Evolutionary conservation across 2,113 vertebrate species (phyloP), one percentile per base, ranked within the genome.

Genomic region (Willisornis vidua): DNA sequence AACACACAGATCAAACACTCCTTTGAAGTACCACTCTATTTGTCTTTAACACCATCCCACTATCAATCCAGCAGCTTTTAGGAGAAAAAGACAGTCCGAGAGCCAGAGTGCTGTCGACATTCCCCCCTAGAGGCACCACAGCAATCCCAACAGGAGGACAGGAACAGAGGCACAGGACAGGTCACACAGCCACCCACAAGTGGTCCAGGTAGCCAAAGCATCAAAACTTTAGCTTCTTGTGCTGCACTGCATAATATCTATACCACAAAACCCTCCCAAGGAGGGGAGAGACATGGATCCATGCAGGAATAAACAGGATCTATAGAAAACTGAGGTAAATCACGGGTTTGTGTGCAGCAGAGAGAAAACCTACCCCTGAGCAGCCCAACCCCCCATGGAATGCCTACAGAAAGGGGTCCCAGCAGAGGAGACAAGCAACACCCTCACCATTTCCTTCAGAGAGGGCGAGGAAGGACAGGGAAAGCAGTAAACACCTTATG

Each of bases 151-250:
- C 12, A 4, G 57, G 57, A 71, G 41, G 41, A 41, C 41, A 41
- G 41, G 41, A 41, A 41, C 41, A 41, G 28, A 41, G 28, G 9
- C 43, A 25, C n/a, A 8, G 43, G 23, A 48, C 23, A 33, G 49
- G 31, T 17, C 68, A 46, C 23, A 59, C 5, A 52, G 46, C 14
- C 75, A 16, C 41, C 0, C 46, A 9, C 55, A 0, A 0, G 46
- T 22, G 43, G 45, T 22, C 37, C 62, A 15, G 48, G 35, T 13
- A 81, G 33, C n/a, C 43, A 59, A 49, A 66, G 37, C 51, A 86
- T 3, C 59, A 4, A 1, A 74, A 73, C n/a, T 24, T 8, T 2
- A 73, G 37, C 49, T 77, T n/a, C 37, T 39, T 0, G 0, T 7
- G 51, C 33, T 41, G 37, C 41, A 3, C 29, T 37, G 2, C 0